Evolutionary conservation across 2,797 vertebrate genomes (phyloP), one percentile per base, ranked within the genome.

Genomic region (Cossypha heuglini): DNA sequence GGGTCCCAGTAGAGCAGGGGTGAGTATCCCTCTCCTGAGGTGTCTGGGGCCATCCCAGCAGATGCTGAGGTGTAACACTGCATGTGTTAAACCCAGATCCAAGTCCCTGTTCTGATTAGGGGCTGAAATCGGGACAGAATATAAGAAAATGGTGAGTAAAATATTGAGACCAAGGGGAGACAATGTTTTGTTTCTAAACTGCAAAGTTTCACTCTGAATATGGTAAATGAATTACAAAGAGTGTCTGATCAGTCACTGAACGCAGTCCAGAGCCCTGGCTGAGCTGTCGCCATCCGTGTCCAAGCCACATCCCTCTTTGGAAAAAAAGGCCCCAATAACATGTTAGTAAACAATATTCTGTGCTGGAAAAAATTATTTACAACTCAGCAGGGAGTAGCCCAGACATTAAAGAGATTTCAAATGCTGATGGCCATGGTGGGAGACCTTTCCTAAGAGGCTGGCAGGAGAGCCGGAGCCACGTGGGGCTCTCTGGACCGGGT

Each of bases 21-120:
- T 59, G 61, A 48, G 6, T 18, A 18, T 22, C 10, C 8, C 29
- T 35, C 25, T 71, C 49, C 49, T 16, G 52, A 46, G 40, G 21
- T 3, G 24, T 40, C 21, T 35, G 58, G 48, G 43, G 62, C 11
- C 37, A 25, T 8, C 26, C 48, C 74, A 55, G 71, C 16, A 59
- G 52, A 19, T 10, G 2, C 10, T 37, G 54, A 2, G 4, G 19
- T 13, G 11, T 5, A 15, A 40, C 2, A 12, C 10, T 5, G 1
- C 0, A 1, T 3, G 12, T 7, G 0, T n/a, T 45, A 54, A 54
- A 33, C 10, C 19, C n/a, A 7, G 10, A 13, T 4, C 7, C 31
- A 38, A 78, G 69, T 1, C 22, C 4, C 42, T 4, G 6, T 1
- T 62, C n/a, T 29, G 28, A 9, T 33, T 6, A 55, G 24, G 35